Evolutionary conservation across 2,797 vertebrate species (phyloP).

Genomic region (Trachops cirrhosus): DNA sequence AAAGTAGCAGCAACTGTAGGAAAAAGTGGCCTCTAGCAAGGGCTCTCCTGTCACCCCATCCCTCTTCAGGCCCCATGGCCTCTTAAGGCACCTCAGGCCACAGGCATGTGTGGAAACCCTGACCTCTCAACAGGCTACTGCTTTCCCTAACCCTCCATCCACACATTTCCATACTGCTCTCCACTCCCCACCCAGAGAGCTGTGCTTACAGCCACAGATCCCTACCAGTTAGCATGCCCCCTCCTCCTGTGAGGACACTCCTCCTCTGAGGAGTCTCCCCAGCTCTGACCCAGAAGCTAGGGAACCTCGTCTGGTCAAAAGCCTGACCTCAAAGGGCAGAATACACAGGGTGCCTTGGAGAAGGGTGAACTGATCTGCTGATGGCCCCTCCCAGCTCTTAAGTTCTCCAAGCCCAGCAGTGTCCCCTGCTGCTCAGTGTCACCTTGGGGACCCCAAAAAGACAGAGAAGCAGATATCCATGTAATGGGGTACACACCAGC

Average conservation of each 20-base stretch:
- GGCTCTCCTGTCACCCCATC: neutral
- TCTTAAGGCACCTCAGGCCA: neutral
- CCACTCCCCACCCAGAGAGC: neutral
- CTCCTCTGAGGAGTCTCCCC: neutral
- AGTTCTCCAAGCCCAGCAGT: neutral
- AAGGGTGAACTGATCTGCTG: neutral
- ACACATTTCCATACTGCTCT: rapidly evolving
- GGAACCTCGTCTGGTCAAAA: neutral
- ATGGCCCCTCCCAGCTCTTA: neutral
- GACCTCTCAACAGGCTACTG: neutral
- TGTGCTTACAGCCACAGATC: neutral
- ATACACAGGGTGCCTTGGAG: too few species aligned
- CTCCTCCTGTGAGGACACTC: neutral
- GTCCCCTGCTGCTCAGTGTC: neutral
- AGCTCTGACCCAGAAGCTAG: neutral
- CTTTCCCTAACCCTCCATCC: neutral
- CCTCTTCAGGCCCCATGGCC: neutral
- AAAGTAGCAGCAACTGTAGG: constrained; percentile 51
- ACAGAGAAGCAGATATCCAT: neutral
- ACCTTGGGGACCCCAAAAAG: neutral
- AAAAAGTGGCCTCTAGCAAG: neutral
- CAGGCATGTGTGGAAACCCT: neutral
- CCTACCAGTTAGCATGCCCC: neutral
- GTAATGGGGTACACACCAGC: neutral
- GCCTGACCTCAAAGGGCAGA: neutral